phyloP scores from a whole-genome alignment of 1,140 invertebrate species.

The Drosophila serrata region DNA sequence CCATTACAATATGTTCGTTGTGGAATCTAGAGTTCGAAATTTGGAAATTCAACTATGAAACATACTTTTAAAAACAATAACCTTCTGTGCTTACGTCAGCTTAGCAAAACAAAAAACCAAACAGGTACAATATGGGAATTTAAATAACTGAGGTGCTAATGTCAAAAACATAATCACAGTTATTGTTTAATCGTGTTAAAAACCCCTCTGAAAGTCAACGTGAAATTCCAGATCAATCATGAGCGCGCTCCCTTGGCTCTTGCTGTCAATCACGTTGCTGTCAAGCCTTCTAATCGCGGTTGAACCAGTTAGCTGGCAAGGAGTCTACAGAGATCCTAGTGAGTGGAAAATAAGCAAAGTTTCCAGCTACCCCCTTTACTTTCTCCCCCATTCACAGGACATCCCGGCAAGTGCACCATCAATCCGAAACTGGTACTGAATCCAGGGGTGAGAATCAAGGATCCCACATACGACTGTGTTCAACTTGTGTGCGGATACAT shows the following conservation, averaged over 20 bases:
- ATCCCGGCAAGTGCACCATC: slow-evolving; percentile 63
- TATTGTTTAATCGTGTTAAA: not conserved
- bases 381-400: slow-evolving; percentile 24
- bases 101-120: not conserved
- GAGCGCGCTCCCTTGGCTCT: not conserved
- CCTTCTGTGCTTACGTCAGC: not conserved
- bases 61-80: not conserved
- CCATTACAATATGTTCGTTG: not conserved
- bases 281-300: slow-evolving; percentile 1
- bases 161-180: not conserved
- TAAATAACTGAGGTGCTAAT: not conserved
- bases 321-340: slow-evolving; percentile 33
- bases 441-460: slow-evolving; percentile 54
- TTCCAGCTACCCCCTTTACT: not conserved
- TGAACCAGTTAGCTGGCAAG: slow-evolving; percentile 45
- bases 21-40: not conserved
- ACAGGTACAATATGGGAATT: not conserved
- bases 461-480: slow-evolving; percentile 60
- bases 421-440: slow-evolving; percentile 40
- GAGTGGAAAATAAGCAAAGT: slow-evolving; percentile 9
- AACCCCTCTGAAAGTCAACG: not conserved
- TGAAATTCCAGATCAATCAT: not conserved
- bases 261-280: slow-evolving; percentile 15
- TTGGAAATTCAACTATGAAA: not conserved
- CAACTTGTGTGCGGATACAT: slow-evolving; percentile 57